Evolutionary conservation across 92 coral and sea anemone species (phyloP).

Genomic region (Palythoa grandis): DNA sequence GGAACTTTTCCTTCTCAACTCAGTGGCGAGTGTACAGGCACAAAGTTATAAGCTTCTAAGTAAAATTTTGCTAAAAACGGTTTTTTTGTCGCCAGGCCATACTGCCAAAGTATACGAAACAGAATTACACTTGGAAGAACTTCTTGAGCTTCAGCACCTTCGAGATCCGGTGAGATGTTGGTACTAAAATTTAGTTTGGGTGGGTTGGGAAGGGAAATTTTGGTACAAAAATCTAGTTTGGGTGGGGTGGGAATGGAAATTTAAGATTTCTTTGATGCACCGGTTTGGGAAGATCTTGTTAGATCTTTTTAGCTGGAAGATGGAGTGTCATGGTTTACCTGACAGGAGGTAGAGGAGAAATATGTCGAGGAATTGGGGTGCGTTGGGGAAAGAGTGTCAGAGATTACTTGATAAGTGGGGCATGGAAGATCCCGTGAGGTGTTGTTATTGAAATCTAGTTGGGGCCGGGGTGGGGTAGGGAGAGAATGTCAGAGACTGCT

Average conservation of each 20-base stretch:
- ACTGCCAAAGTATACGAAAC: slow-evolving; percentile 69
- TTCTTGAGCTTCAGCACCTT: slow-evolving; percentile 86
- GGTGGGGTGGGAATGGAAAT: no score
- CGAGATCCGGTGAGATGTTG: slow-evolving; percentile 80
- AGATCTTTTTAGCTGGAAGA: no score
- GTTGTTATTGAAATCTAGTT: not conserved
- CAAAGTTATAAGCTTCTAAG: not conserved
- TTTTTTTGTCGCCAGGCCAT: slow-evolving; percentile 54
- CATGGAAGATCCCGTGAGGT: not conserved
- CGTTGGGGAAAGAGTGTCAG: not conserved
- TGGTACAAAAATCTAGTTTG: not conserved
- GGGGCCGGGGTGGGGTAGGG: no score
- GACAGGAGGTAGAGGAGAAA: no score
- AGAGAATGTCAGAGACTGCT: no score
- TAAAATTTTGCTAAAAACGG: not conserved
- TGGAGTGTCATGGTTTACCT: no score
- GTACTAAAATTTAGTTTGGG: not conserved
- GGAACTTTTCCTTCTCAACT: no score
- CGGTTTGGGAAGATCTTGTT: no score
- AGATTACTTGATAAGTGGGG: not conserved
- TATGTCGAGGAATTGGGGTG: not conserved
- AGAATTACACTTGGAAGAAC: slow-evolving; percentile 87
- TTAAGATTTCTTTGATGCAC: no score
- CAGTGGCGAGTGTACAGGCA: not conserved
- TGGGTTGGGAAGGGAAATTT: no score